Evolutionary conservation across 2,113 vertebrate species (phyloP).

Genomic region (Leucosticte australis): DNA sequence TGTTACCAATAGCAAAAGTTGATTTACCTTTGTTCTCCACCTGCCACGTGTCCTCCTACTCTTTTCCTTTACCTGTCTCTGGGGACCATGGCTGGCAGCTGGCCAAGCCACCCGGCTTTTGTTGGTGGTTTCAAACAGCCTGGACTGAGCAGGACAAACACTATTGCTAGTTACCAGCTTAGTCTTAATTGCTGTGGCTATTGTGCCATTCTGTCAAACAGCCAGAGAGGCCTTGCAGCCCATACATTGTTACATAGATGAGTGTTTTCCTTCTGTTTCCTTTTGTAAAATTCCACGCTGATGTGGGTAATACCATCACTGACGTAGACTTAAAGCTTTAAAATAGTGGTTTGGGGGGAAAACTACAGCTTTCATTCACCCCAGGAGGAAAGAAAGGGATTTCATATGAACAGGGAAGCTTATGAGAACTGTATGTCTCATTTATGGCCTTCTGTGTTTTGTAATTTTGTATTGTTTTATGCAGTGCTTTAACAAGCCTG

Average conservation of each 20-base stretch:
- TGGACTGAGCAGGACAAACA: slow-evolving; percentile 27
- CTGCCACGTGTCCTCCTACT: neutral
- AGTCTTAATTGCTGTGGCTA: slow-evolving; percentile 27
- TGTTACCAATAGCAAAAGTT: neutral
- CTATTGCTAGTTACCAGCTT: neutral
- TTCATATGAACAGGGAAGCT: neutral
- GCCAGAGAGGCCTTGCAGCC: neutral
- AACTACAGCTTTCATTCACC: slow-evolving; percentile 25
- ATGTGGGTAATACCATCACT: neutral
- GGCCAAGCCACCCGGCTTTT: neutral
- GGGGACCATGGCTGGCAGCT: neutral
- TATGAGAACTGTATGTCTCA: neutral
- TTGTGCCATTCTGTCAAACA: neutral
- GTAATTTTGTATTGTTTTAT: neutral
- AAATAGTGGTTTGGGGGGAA: neutral
- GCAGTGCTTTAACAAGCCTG: neutral
- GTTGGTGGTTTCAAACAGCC: neutral
- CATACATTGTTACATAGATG: neutral
- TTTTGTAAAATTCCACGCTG: slow-evolving; percentile 40
- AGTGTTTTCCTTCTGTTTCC: slow-evolving; percentile 72
- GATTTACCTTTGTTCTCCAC: slow-evolving; percentile 40
- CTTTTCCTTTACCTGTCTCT: slow-evolving; percentile 42
- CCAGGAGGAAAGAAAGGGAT: neutral
- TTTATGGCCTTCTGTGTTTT: neutral
- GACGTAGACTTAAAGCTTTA: slow-evolving; percentile 16